These are phyloP conservation scores for Mamestra configurata DNA, from an alignment of 1,140 invertebrate species.

Conservation along the genomic window DNA sequence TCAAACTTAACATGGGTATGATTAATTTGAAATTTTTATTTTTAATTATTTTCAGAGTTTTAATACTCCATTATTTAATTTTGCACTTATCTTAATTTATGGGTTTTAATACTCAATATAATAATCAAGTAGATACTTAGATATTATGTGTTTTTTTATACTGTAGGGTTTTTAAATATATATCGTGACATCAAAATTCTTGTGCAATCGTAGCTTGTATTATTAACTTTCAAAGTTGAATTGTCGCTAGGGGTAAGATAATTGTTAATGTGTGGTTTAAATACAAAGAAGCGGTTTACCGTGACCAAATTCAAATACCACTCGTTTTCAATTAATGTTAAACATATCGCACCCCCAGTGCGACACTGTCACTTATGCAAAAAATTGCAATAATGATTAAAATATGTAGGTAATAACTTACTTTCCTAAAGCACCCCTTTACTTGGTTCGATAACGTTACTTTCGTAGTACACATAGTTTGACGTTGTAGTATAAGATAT, in stretches of 20 bases:
- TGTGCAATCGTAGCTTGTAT: not conserved
- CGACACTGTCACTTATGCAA: too few relatives aligned
- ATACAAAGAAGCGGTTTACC: slow-evolving; percentile 49
- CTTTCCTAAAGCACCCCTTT: too few relatives aligned
- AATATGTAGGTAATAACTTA: too few relatives aligned
- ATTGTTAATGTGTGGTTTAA: slow-evolving; percentile 49
- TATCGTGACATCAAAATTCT: not conserved
- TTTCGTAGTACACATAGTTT: too few relatives aligned
- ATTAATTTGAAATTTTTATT: not conserved
- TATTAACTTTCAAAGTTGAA: not conserved
- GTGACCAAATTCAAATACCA: slow-evolving; percentile 54
- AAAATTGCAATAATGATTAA: too few relatives aligned
- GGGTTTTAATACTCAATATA: not conserved
- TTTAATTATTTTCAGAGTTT: not conserved
- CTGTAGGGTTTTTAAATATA: not conserved
- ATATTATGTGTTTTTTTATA: slow-evolving; percentile 8
- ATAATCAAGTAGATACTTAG: slow-evolving; percentile 8
- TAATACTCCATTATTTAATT: slow-evolving; percentile 6
- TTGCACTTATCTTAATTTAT: not conserved
- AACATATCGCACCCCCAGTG: too few relatives aligned
- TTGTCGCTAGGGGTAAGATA: not conserved
- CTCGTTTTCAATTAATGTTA: slow-evolving; percentile 45
- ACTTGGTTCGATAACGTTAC: too few relatives aligned
- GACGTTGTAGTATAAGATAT: too few relatives aligned
- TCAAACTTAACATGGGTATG: not conserved